A percentile compares a stretch with the other conserved stretches of the same genome.
phyloP scores from a whole-genome alignment of 92 coral and sea anemone species.

The Zoanthus gigantus region DNA sequence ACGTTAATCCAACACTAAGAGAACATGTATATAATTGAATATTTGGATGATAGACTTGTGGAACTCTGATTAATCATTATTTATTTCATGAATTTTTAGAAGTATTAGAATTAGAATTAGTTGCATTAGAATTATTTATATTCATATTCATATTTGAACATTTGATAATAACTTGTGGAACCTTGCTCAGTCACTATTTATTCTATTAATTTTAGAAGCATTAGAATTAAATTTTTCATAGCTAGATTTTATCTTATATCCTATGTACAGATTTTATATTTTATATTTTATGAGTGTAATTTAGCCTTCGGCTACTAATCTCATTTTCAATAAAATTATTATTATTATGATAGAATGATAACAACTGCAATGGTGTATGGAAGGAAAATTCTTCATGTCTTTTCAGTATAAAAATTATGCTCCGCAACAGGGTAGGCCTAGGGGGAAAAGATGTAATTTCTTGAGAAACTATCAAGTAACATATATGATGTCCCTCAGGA shows the following conservation, averaged over 20 bases:
- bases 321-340: constrained; percentile 15
- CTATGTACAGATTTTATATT: constrained; percentile 27
- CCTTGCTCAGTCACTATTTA: too few relatives aligned
- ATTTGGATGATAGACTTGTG: constrained; percentile 25
- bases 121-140: constrained; percentile 15
- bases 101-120: constrained; percentile 30
- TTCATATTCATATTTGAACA: neutral
- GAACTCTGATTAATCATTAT: constrained; percentile 25
- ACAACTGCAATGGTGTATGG: too few relatives aligned
- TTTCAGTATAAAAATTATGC: too few relatives aligned
- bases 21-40: constrained; percentile 30
- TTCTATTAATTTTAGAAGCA: too few relatives aligned
- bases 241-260: constrained; percentile 25
- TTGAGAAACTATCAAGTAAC: too few relatives aligned
- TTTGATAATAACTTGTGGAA: too few relatives aligned
- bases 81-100: constrained; percentile 12
- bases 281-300: constrained; percentile 26
- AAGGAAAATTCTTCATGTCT: too few relatives aligned
- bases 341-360: neutral
- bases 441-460: too few relatives aligned
- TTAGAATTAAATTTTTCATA: neutral
- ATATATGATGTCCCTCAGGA: too few relatives aligned
- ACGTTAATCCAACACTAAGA: constrained; percentile 9
- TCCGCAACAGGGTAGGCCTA: too few relatives aligned
- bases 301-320: constrained; percentile 35